A percentile compares a stretch with the other conserved stretches of the same genome.
These are phyloP conservation scores for Metallyticus violacea DNA, from an alignment of 2,888 invertebrate genomes.

Conservation along the genomic window DNA sequence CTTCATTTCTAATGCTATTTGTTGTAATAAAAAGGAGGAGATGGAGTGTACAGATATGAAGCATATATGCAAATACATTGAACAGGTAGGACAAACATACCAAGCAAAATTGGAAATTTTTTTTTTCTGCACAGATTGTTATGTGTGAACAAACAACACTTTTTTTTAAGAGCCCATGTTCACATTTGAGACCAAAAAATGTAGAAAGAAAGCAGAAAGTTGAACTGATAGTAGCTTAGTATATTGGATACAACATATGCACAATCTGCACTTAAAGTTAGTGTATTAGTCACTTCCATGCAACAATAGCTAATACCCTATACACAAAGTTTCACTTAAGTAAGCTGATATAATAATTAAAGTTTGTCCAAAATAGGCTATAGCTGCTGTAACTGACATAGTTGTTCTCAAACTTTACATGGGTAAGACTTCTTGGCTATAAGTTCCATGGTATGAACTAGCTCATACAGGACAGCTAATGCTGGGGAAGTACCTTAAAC, in stretches of 20 bases:
- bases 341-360: too few species aligned
- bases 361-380: too few species aligned
- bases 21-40: not conserved
- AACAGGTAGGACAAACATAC: not conserved
- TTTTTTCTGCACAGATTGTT: not conserved
- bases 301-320: not conserved
- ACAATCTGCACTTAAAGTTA: not conserved
- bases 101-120: not conserved
- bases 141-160: not conserved
- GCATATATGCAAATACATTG: not conserved
- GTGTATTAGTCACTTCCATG: not conserved
- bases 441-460: too few species aligned
- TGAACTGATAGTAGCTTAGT: not conserved
- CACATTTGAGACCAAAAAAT: not conserved
- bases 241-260: not conserved
- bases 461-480: too few species aligned
- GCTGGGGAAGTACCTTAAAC: too few species aligned
- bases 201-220: not conserved
- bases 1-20: not conserved
- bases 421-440: too few species aligned
- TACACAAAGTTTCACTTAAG: too few species aligned
- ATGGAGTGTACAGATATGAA: too few species aligned
- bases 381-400: too few species aligned
- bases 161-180: not conserved
- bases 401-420: too few species aligned